A percentile compares a stretch with the other conserved stretches of the same genome.
Evolutionary conservation across 2,888 invertebrate species (phyloP).

Genomic region (Onthophagus sagittarius): DNA sequence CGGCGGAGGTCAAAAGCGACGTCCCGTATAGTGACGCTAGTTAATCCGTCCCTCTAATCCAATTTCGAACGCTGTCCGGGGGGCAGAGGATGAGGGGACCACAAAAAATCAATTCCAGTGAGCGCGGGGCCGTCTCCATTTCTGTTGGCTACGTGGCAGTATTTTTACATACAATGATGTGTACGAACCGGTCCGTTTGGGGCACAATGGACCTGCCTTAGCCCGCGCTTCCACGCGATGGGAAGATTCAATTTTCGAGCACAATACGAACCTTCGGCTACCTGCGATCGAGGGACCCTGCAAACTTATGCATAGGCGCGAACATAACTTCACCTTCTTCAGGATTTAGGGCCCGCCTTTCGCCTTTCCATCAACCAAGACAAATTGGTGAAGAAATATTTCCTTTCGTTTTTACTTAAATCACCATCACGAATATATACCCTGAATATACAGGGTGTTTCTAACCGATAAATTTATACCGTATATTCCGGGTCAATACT

Average conservation of each 20-base stretch:
- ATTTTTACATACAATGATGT: neutral
- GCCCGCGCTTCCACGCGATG: constrained; percentile 20
- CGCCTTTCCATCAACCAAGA: neutral
- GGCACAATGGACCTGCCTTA: neutral
- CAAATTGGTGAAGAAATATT: neutral
- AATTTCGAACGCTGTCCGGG: neutral
- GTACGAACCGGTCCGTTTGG: neutral
- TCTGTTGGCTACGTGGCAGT: neutral
- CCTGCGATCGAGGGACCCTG: constrained; percentile 17
- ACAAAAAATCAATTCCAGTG: neutral
- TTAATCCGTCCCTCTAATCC: neutral
- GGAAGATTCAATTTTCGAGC: constrained; percentile 24
- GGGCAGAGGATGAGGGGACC: neutral
- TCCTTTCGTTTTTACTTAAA: neutral
- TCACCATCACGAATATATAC: neutral
- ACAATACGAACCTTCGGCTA: constrained; percentile 23
- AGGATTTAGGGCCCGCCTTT: neutral
- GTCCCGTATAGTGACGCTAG: neutral
- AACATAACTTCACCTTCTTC: neutral
- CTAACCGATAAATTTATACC: too few relatives aligned
- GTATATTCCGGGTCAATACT: too few relatives aligned
- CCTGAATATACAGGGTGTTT: too few relatives aligned
- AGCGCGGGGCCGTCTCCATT: neutral
- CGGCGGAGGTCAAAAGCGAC: neutral
- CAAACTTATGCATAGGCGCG: neutral